Conservation (phyloP, 2,888 invertebrate genomes). For the Teinopalpus imperialis region DNA sequence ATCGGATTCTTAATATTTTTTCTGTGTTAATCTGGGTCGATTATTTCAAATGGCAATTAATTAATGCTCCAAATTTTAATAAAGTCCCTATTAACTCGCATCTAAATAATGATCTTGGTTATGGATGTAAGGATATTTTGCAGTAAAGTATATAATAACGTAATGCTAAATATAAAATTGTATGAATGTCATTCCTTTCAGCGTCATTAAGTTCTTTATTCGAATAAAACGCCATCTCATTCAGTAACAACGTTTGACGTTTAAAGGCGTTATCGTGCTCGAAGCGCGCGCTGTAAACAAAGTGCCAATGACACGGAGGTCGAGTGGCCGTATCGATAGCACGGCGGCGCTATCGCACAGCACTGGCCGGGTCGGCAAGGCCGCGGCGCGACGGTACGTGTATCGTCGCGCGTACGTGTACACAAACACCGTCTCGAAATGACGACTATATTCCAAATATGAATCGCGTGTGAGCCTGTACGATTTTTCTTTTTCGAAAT, state of each 20-base stretch:
- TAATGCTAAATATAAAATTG: too few relatives aligned
- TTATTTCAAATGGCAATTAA: too few relatives aligned
- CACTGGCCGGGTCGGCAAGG: slow-evolving; percentile 72
- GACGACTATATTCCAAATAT: slow-evolving; percentile 51
- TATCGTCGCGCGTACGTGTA: slow-evolving; percentile 38
- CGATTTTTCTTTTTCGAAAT: slow-evolving; percentile 28
- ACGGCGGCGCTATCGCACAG: slow-evolving; percentile 55
- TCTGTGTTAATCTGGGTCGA: too few relatives aligned
- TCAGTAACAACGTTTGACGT: slow-evolving; percentile 36
- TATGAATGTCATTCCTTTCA: too few relatives aligned
- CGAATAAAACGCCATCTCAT: slow-evolving; percentile 38
- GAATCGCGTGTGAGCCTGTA: slow-evolving; percentile 38
- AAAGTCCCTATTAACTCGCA: too few relatives aligned
- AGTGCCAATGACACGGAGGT: slow-evolving; percentile 76
- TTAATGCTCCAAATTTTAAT: too few relatives aligned
- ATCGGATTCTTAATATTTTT: background rate
- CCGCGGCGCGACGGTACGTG: slow-evolving; percentile 62
- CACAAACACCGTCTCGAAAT: slow-evolving; percentile 44
- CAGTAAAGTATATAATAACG: too few relatives aligned
- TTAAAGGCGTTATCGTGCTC: slow-evolving; percentile 52
- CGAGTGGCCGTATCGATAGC: slow-evolving; percentile 66
- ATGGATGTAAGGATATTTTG: too few relatives aligned
- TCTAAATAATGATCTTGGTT: too few relatives aligned
- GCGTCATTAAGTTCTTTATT: too few relatives aligned
- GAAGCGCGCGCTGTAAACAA: slow-evolving; percentile 61